Conservation (phyloP, 2,888 invertebrate genomes). For the Ceramica pisi region DNA sequence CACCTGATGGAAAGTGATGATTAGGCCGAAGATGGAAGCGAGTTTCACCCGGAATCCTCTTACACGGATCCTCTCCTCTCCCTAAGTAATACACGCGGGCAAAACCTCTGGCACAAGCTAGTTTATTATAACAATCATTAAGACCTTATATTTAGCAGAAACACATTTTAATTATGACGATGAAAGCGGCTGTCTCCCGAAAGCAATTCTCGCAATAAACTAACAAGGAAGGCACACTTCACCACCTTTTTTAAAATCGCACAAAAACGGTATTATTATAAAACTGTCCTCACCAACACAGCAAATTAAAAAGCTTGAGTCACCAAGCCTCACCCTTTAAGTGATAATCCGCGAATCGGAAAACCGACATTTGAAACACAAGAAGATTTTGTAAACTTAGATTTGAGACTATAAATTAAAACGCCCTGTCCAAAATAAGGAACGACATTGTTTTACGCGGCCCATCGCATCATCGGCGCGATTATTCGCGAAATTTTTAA, state of each 20-base stretch:
- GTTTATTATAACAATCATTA: conserved; percentile 20
- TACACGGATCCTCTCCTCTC: too few relatives aligned
- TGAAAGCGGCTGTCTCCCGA: conserved; percentile 23
- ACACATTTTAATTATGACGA: conserved; percentile 25
- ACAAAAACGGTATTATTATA: conserved; percentile 50
- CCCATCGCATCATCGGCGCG: conserved; percentile 49
- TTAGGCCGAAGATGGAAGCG: too few relatives aligned
- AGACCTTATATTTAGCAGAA: conserved; percentile 10
- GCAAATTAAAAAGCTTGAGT: conserved; percentile 57
- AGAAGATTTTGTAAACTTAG: conserved; percentile 59
- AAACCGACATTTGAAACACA: conserved; percentile 59
- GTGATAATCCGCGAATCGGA: conserved; percentile 65
- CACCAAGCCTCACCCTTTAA: conserved; percentile 40
- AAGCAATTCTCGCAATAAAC: conserved; percentile 38
- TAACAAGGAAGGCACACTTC: conserved; percentile 19
- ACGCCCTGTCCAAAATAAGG: conserved; percentile 50
- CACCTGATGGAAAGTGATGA: too few relatives aligned
- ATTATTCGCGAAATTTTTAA: conserved; percentile 58
- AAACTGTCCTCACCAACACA: conserved; percentile 49
- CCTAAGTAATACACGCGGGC: too few relatives aligned
- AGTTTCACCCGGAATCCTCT: too few relatives aligned
- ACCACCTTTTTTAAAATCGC: conserved; percentile 29
- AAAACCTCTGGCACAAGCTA: too few relatives aligned
- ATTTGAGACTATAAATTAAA: conserved; percentile 56
- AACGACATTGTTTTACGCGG: conserved; percentile 44